Base-by-base conservation (phyloP, 2,888 invertebrate genomes). In the Cetonia aurata region DNA sequence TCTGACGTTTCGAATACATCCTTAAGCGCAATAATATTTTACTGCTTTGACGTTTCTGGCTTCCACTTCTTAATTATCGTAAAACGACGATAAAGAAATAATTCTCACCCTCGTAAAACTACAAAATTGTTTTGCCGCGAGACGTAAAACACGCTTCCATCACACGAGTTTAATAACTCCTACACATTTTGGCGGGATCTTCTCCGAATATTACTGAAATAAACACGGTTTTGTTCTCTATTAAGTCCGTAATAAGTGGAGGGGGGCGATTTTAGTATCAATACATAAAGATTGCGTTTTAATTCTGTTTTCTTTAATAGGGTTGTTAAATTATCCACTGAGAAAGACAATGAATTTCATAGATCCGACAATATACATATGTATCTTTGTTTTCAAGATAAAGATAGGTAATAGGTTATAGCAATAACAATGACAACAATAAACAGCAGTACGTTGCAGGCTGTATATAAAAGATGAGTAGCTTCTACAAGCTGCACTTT, bases 11-110 rank as follows among this genome's bases (percentile, higher is more conserved):
- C 60, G 60, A 60, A 60, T 48, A 60, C 46, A 48, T 48, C 60
- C 46, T 48, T 31, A 46, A 42, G 31, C 46, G 25, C 13, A 60
- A 60, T 46, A 60, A 60, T 60, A 60, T 60, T 60, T 60, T 60
- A 60, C 48, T n/a, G 33, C 60, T 48, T 60, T 31, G 46, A 15
- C 46, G 31, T 19, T n/a, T 33, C 56, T 33, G 17, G 37, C 13
- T 46, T 48, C 31, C 46, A 15, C 33, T 60, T 46, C 60, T 48
- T 60, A 46, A 60, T 60, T 60, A 60, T 60, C 48, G 60, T 60
- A 60, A 60, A 60, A 60, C 46, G 33, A 46, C 46, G 46, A 60
- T 60, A 60, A 60, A 60, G 60, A 60, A 60, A 60, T 60, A 60
- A 60, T 60, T 60, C 48, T 15, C 31, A 13, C 25, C 9, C 31